Percentiles rank a stretch among this genome's conserved stretches.
These are phyloP conservation scores for Cydia strobilella DNA, from an alignment of 1,140 invertebrate genomes.

Conservation along the genomic window DNA sequence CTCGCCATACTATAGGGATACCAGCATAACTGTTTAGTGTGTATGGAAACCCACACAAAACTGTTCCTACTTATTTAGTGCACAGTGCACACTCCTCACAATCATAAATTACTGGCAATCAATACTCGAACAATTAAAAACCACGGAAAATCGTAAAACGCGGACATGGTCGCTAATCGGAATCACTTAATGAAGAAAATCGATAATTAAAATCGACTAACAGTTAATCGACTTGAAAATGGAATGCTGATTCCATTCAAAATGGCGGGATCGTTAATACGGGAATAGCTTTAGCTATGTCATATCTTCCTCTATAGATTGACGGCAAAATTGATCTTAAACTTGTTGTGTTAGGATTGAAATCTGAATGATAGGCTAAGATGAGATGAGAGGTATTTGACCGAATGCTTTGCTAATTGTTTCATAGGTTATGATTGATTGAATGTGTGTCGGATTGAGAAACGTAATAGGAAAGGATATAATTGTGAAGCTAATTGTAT, in stretches of 20 bases:
- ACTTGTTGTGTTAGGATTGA: background rate
- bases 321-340: background rate
- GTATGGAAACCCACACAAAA: background rate
- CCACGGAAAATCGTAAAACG: slow-evolving; percentile 13
- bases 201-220: slow-evolving; percentile 33
- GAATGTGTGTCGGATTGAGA: slow-evolving; percentile 4
- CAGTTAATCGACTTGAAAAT: slow-evolving; percentile 34
- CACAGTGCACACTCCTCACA: background rate
- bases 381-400: background rate
- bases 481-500: background rate
- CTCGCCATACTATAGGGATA: too few relatives aligned
- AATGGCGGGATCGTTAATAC: slow-evolving; percentile 20
- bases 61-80: background rate
- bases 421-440: slow-evolving; percentile 8
- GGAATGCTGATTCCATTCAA: slow-evolving; percentile 24
- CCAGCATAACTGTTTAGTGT: too few relatives aligned
- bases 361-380: background rate
- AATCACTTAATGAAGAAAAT: slow-evolving; percentile 33
- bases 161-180: slow-evolving; percentile 33
- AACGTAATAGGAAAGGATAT: background rate
- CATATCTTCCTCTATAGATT: background rate
- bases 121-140: slow-evolving; percentile 21
- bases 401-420: background rate
- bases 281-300: background rate
- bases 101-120: background rate